Evolutionary conservation across 2,113 vertebrate species (phyloP).

Genomic region (Aspidoscelis tigris): DNA sequence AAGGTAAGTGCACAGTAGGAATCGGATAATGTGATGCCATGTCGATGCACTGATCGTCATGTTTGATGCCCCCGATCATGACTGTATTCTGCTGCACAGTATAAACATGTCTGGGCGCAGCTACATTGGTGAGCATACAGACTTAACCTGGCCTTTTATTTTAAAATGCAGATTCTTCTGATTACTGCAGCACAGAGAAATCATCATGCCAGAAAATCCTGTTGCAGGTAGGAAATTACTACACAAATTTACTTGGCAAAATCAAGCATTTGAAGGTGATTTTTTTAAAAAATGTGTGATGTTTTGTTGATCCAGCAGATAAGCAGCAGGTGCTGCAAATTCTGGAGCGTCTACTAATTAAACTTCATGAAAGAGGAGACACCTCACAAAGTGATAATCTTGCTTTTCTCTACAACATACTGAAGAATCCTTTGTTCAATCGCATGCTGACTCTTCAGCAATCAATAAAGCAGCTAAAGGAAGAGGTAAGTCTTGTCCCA

Average conservation of each 20-base stretch:
- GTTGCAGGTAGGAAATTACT: slow-evolving; percentile 68
- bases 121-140: neutral
- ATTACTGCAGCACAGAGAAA: slow-evolving; percentile 22
- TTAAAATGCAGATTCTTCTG: slow-evolving; percentile 44
- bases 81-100: too few relatives aligned
- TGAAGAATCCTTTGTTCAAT: slow-evolving; percentile 90
- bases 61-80: too few relatives aligned
- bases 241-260: neutral
- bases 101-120: too few relatives aligned
- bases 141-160: neutral
- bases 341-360: slow-evolving; percentile 87
- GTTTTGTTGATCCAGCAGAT: slow-evolving; percentile 70
- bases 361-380: slow-evolving; percentile 87
- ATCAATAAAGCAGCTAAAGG: slow-evolving; percentile 91
- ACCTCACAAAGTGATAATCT: slow-evolving; percentile 85
- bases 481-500: slow-evolving; percentile 79
- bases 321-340: slow-evolving; percentile 92
- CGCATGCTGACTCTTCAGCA: slow-evolving; percentile 95
- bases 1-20: too few relatives aligned
- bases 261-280: neutral
- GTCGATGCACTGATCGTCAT: too few relatives aligned
- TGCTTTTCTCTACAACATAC: slow-evolving; percentile 77
- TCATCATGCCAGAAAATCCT: slow-evolving; percentile 81
- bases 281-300: slow-evolving; percentile 3
- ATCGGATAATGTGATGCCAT: too few relatives aligned